These are phyloP conservation scores for Diaprepes abbreviatus DNA, from an alignment of 2,888 invertebrate species.

Conservation along the genomic window DNA sequence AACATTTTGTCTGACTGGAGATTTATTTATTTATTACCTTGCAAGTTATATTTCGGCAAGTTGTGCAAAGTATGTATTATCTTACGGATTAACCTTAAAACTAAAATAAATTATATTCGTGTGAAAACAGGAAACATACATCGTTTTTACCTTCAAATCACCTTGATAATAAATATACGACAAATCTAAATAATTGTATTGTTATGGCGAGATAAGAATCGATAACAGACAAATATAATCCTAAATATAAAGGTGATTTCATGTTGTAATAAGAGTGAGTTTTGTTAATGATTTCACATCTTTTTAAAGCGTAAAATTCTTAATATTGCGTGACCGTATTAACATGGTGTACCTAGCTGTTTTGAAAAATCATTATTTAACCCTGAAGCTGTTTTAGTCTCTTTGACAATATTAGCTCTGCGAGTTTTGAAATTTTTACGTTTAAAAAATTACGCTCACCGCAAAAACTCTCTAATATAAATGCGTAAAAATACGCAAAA, in stretches of 20 bases:
- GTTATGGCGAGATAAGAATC: slow-evolving; percentile 14
- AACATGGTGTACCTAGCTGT: too few relatives aligned
- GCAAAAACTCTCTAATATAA: background rate
- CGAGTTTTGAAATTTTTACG: too few relatives aligned
- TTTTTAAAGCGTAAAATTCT: too few relatives aligned
- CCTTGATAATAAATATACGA: slow-evolving; percentile 8
- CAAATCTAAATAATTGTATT: slow-evolving; percentile 18
- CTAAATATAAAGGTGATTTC: slow-evolving; percentile 18
- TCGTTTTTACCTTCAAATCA: slow-evolving; percentile 11
- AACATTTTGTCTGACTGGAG: too few relatives aligned
- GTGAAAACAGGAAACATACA: background rate
- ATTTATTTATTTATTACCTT: too few relatives aligned
- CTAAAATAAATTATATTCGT: slow-evolving; percentile 12
- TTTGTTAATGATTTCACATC: too few relatives aligned
- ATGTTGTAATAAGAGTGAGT: background rate
- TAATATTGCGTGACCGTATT: too few relatives aligned
- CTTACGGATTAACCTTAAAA: background rate
- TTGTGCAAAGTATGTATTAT: background rate
- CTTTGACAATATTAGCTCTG: too few relatives aligned
- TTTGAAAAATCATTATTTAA: too few relatives aligned
- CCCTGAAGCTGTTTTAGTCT: too few relatives aligned
- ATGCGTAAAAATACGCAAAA: slow-evolving; percentile 12
- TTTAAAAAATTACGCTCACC: too few relatives aligned
- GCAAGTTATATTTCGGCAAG: background rate
- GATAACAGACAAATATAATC: background rate